Evolutionary conservation across 2,113 vertebrate species (phyloP), one percentile per base, ranked within the genome.

Genomic region (Gadus macrocephalus): DNA sequence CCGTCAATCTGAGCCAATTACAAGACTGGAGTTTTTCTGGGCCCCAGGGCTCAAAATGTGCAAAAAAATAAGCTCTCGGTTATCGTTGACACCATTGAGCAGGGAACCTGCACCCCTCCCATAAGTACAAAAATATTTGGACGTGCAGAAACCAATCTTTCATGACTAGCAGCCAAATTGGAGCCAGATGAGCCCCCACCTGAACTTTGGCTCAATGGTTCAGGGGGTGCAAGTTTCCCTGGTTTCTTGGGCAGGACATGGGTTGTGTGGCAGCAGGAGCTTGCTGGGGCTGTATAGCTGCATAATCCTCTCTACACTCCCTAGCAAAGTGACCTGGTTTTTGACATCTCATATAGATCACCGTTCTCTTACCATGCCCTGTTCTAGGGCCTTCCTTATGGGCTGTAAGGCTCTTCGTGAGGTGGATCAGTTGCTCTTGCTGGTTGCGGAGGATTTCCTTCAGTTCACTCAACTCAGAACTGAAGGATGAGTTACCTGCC

Each of bases 141-240:
- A 17, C 53, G 9, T 12, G 16, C 5, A n/a, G 56, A 58, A 4
- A 58, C 15, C 15, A 58, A 15, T 17, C 15, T n/a, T 58, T 14
- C 53, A 14, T 55, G 20, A 12, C 8, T 12, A 22, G n/a, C 25
- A 25, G 25, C 2, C 25, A 12, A 7, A n/a, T 38, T 6, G 1
- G 72, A 71, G 64, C 77, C 68, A 16, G 17, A 59, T 5, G 4
- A 2, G 12, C 2, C 62, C 59, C 64, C 49, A 58, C 5, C 76
- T 22, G 58, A 62, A 25, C 1, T n/a, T 9, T 78, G 68, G 56
- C 56, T 16, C 56, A 12, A 22, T 61, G 49, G 56, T 15, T 58
- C 56, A 7, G 56, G 15, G 56, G 56, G 56, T 15, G 9, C 56
- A 69, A 77, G 72, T 78, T 81, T 81, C 15, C 75, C 66, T 2